Evolutionary conservation across 2,797 vertebrate genomes (phyloP), one percentile per base, ranked within the genome.

Genomic region (Sebastes minor): DNA sequence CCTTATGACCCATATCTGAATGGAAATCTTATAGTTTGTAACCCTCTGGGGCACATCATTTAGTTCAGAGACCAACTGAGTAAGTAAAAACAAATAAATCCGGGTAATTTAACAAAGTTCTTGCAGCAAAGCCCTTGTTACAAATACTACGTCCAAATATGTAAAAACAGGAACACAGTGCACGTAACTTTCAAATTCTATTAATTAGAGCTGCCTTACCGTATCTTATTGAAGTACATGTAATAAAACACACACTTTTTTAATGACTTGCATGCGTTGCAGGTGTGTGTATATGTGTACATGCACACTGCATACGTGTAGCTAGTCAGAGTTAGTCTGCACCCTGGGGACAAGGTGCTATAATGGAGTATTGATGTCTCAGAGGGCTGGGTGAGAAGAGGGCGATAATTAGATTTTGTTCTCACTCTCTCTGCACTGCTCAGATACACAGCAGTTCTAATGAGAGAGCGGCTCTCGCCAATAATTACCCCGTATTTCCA

Each of bases 321-420:
- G 79, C 23, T 59, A 83, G 85, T 84, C 61, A 8, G 88, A 80
- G 75, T 86, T 81, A 76, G 71, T 77, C 69, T 84, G 84, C 63
- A 78, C 91, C 86, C 91, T n/a, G 76, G 91, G 89, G 91, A 92
- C 80, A 78, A 83, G 84, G 85, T 88, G 85, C 79, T 95, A 84
- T 95, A 95, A 96, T 95, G 89, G 92, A 95, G 93, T 95, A 96
- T 96, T 95, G 95, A 96, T 96, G 95, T 92, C 71, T 73, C 81
- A 71, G 84, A 87, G 66, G 85, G 88, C 90, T 75, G 89, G 91
- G 91, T 90, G 91, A 90, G 92, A 94, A 92, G 86, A 91, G 88
- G 92, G 92, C 77, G 91, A 94, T 96, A 95, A 96, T 96, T 96
- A 94, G 92, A 96, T 96, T 96, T 94, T 92, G 85, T 91, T 94